A percentile compares a stretch with the other conserved stretches of the same genome.
These are phyloP conservation scores for Gordius sp. DNA, from an alignment of 2,888 invertebrate species.

Conservation along the genomic window DNA sequence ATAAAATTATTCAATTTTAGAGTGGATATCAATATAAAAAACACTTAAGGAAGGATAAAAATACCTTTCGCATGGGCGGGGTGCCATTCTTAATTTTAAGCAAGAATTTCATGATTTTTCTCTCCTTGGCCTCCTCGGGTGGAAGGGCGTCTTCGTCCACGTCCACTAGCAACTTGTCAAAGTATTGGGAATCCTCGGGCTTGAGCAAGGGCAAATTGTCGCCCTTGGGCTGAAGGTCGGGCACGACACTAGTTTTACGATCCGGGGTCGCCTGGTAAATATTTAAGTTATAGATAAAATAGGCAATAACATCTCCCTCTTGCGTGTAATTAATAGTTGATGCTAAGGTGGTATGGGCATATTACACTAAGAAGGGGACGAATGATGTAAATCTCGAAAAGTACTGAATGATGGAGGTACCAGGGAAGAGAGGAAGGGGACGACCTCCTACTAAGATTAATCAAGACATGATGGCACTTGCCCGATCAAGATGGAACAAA, in stretches of 20 bases:
- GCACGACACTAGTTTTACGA: constrained; percentile 25
- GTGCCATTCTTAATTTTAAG: constrained; percentile 98
- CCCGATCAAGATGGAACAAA: too few species aligned
- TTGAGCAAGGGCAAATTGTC: constrained; percentile 93
- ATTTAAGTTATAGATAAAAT: too few species aligned
- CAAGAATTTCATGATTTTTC: constrained; percentile 92
- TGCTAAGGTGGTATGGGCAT: too few species aligned
- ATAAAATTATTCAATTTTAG: constrained; percentile 6
- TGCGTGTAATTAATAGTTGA: too few species aligned
- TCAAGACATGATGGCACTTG: too few species aligned
- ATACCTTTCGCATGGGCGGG: constrained; percentile 86
- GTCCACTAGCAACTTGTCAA: constrained; percentile 84
- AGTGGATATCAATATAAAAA: constrained; percentile 6
- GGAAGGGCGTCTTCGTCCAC: constrained; percentile 82
- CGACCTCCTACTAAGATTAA: too few species aligned
- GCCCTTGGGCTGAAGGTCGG: constrained; percentile 81
- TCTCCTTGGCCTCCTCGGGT: constrained; percentile 85
- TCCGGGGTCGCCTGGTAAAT: constrained; percentile 31
- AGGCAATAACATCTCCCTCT: too few species aligned
- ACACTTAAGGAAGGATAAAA: too few species aligned
- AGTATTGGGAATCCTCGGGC: constrained; percentile 97
- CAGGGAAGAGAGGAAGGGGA: too few species aligned
- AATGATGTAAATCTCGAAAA: too few species aligned
- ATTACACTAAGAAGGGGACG: too few species aligned
- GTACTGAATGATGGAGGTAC: too few species aligned